Conservation (phyloP, 2,888 invertebrate genomes). For the Cynaeus angustus region DNA sequence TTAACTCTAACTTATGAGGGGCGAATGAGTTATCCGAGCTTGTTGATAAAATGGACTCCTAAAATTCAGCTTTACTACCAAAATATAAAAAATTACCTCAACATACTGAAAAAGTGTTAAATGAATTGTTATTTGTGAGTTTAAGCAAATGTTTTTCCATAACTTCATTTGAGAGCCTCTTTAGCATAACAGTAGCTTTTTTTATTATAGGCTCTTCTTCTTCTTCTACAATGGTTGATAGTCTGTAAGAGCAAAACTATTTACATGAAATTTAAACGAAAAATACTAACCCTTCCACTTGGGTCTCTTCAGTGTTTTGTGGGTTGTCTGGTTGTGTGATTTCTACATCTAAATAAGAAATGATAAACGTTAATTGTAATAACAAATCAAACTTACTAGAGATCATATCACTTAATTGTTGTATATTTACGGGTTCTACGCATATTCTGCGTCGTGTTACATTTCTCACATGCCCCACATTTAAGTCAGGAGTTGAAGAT, state of each 20-base stretch:
- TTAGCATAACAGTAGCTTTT: not conserved
- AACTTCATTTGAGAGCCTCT: not conserved
- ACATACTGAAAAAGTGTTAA: not conserved
- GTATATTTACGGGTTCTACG: constrained; percentile 8
- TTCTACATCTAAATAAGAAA: no score
- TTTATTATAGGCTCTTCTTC: not conserved
- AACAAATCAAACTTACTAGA: no score
- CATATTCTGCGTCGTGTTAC: not conserved
- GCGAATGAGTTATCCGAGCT: no score
- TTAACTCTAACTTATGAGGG: no score
- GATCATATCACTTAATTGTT: not conserved
- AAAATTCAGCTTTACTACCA: no score
- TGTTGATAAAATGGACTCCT: no score
- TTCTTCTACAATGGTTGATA: constrained; percentile 6
- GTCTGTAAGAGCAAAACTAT: not conserved
- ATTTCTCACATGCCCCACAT: not conserved
- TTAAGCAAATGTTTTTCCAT: not conserved
- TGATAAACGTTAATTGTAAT: no score
- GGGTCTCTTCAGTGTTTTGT: not conserved
- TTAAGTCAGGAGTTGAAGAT: not conserved
- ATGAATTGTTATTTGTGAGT: not conserved
- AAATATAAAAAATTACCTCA: not conserved
- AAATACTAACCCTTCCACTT: not conserved
- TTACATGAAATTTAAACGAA: not conserved
- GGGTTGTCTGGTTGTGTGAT: no score